Percentiles rank a stretch among this genome's conserved stretches.
Evolutionary conservation across 2,797 vertebrate genomes (phyloP).

Genomic region (Lithobates sylvaticus): DNA sequence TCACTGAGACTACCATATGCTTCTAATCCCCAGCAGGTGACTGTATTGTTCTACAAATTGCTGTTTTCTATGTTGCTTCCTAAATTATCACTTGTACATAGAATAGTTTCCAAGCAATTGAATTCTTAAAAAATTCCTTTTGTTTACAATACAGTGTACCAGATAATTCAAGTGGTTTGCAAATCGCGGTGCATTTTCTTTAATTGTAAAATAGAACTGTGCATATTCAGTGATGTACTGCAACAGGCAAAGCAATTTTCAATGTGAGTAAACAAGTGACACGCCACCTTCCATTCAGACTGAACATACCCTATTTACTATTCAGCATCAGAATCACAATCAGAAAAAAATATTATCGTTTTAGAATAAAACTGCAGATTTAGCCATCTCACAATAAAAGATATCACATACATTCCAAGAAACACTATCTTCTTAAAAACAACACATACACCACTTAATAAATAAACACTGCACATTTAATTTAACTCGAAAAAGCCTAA

Average conservation of each 20-base stretch:
- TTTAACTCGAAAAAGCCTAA: too few relatives aligned
- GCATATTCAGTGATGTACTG: background rate
- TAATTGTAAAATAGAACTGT: background rate
- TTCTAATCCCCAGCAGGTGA: slow-evolving; percentile 58
- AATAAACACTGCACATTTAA: too few relatives aligned
- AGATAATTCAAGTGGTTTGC: background rate
- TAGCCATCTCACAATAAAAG: too few relatives aligned
- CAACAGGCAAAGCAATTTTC: background rate
- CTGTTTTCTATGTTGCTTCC: slow-evolving; percentile 18
- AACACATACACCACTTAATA: too few relatives aligned
- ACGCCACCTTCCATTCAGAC: too few relatives aligned
- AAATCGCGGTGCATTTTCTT: slow-evolving; percentile 2
- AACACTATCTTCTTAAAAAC: too few relatives aligned
- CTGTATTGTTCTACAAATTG: slow-evolving; percentile 54
- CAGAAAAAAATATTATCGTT: too few relatives aligned
- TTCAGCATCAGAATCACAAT: too few relatives aligned
- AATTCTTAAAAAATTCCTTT: background rate
- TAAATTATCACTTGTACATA: slow-evolving; percentile 1
- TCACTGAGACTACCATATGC: slow-evolving; percentile 53
- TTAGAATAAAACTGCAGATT: too few relatives aligned
- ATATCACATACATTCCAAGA: too few relatives aligned
- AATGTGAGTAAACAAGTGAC: too few relatives aligned
- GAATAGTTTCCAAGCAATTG: slow-evolving; percentile 27
- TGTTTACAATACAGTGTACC: slow-evolving; percentile 18
- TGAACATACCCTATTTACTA: too few relatives aligned